Evolutionary conservation across 1,140 invertebrate genomes (phyloP), one percentile per base, ranked within the genome.

Genomic region (Anastrepha obliqua): DNA sequence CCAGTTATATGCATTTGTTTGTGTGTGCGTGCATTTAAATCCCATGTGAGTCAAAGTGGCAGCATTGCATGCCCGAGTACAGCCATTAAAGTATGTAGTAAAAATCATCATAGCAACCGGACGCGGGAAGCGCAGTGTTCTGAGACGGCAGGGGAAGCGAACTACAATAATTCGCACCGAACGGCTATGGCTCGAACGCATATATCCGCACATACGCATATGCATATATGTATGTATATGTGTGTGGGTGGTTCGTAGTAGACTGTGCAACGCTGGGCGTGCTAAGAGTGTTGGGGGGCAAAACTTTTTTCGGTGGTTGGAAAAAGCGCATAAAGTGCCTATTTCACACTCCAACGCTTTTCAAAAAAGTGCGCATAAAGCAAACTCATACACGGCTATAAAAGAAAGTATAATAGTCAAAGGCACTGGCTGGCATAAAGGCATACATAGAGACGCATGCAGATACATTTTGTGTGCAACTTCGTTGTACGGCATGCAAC

Each of bases 271-370:
- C 11, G 51, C 51, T 55, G 51, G 51, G 51, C 11, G 51, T 55
- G 51, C 51, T 1, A 55, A 3, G 11, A 55, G 51, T 55, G 51
- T 6, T 55, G 51, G 1, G 51, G 51, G 6, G 51, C 51, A 55
- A 17, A 17, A n/a, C n/a, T 62, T 62, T 62, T n/a, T 62, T 62
- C n/a, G 67, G 67, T 42, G 17, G 42, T 3, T 11, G 13, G 70
- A 81, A 81, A 81, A 55, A 81, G 44, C 74, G 74, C 74, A 81
- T 81, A 81, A 81, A 81, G 74, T 81, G 47, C 47, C 74, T 81
- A 81, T 81, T 81, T 81, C 74, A 81, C 74, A 29, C 74, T 55
- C 74, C 74, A 81, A 55, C 44, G 74, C 74, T 58, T 81, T 29
- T 29, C 74, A 81, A 81, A 81, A 81, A 81, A 81, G 74, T 15